Conservation (phyloP, 2,888 invertebrate genomes). For the Podabrus alpinus region DNA sequence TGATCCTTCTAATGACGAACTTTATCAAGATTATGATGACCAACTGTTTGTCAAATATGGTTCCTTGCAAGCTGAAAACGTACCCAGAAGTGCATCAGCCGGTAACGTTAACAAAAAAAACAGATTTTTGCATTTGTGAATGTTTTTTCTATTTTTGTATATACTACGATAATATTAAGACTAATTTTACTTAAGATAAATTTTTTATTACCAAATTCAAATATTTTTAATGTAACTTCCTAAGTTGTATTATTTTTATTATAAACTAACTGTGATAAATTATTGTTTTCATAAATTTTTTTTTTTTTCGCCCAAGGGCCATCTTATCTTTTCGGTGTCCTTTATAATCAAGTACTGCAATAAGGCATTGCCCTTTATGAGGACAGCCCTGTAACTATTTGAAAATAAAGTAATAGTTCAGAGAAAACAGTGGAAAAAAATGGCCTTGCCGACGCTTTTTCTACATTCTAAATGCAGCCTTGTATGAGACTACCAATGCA, state of each 20-base stretch:
- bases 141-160: neutral
- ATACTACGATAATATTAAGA: neutral
- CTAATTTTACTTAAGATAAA: neutral
- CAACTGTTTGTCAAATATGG: conserved; percentile 50
- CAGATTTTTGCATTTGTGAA: neutral
- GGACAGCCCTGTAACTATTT: too few species aligned
- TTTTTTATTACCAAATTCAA: neutral
- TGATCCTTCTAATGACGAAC: conserved; percentile 41
- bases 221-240: neutral
- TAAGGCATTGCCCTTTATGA: too few species aligned
- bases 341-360: too few species aligned
- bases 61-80: conserved; percentile 27
- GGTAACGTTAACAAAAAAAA: neutral
- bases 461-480: too few species aligned
- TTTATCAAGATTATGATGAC: conserved; percentile 50
- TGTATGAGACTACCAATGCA: too few species aligned
- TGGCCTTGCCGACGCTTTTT: too few species aligned
- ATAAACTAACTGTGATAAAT: neutral
- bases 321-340: too few species aligned
- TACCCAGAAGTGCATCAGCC: conserved; percentile 8
- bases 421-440: too few species aligned
- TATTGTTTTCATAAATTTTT: neutral
- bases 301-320: neutral
- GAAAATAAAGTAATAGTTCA: too few species aligned
- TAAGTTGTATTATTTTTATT: neutral